Base-by-base conservation (phyloP, 2,113 vertebrate species). In the Manacus vitellinus region DNA sequence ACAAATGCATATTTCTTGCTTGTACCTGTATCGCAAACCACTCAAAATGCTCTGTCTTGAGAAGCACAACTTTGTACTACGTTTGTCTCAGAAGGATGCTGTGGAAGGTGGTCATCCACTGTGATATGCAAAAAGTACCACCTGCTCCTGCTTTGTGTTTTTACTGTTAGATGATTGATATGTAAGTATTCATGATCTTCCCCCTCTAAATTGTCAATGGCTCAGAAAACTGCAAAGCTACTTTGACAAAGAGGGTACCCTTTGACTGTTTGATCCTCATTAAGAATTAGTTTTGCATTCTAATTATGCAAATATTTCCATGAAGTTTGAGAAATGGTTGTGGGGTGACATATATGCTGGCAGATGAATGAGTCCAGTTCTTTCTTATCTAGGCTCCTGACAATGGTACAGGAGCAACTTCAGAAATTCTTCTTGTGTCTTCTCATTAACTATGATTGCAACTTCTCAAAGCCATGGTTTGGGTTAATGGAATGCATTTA, bases 291-390 rank as follows among this genome's bases (percentile, higher is more conserved):
- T 31, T 94, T 95, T 75, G 14, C 35, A 25, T 56, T 84, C 49
- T 76, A 88, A 78, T 68, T 52, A 85, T 24, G 35, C 28, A 79
- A 85, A 66, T 88, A 58, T 68, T 88, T 88, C 28, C 35, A 43
- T 0, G 0, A 65, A 37, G 35, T 65, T 83, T 91, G 27, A 86
- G 79, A 80, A 94, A 83, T 67, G 72, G 16, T 54, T 79, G 6
- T 52, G n/a, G 14, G 47, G 41, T 89, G n/a, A 73, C 37, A 49
- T 39, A 28, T 76, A n/a, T 49, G 27, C 46, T 66, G 37, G 55
- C 41, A 73, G 54, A 66, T 66, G 19, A 86, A 77, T 47, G 41
- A 72, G 17, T 66, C 14, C 21, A n/a, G 12, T 25, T 91, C 83
- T 80, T 66, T 83, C 44, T 77, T 77, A 76, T 56, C 27, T 67